phyloP scores from a whole-genome alignment of 2,113 vertebrate species.

The Mobula birostris region DNA sequence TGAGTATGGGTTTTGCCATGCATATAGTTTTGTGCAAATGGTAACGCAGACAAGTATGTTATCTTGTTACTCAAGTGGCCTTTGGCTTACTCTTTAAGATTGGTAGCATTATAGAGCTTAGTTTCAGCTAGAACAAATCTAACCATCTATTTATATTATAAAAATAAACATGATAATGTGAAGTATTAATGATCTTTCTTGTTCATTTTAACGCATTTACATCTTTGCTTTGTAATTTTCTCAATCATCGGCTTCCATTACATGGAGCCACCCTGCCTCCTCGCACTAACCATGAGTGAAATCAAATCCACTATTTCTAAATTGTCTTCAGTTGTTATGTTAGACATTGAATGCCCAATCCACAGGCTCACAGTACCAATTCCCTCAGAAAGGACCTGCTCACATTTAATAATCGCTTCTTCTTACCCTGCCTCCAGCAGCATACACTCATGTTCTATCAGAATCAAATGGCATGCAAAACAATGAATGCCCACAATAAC shows the following conservation, averaged over 20 bases:
- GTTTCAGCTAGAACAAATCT: background rate
- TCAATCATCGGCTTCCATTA: background rate
- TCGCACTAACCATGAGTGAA: background rate
- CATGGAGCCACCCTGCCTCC: background rate
- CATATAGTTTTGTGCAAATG: too few relatives aligned
- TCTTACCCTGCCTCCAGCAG: background rate
- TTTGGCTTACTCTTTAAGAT: too few relatives aligned
- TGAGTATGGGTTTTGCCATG: background rate
- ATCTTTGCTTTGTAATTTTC: background rate
- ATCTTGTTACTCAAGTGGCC: background rate
- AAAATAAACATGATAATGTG: background rate
- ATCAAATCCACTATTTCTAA: slow-evolving; percentile 17
- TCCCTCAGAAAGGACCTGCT: background rate
- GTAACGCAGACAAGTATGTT: background rate
- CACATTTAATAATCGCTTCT: background rate
- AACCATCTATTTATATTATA: background rate
- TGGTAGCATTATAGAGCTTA: background rate
- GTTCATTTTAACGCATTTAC: background rate
- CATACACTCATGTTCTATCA: background rate
- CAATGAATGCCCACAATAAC: background rate
- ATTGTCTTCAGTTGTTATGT: slow-evolving; percentile 23
- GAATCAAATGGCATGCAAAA: background rate
- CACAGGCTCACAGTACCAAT: background rate
- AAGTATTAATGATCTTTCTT: background rate
- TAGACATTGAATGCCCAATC: background rate